Conservation (phyloP, 2,797 vertebrate species). For the Furcifer pardalis region DNA sequence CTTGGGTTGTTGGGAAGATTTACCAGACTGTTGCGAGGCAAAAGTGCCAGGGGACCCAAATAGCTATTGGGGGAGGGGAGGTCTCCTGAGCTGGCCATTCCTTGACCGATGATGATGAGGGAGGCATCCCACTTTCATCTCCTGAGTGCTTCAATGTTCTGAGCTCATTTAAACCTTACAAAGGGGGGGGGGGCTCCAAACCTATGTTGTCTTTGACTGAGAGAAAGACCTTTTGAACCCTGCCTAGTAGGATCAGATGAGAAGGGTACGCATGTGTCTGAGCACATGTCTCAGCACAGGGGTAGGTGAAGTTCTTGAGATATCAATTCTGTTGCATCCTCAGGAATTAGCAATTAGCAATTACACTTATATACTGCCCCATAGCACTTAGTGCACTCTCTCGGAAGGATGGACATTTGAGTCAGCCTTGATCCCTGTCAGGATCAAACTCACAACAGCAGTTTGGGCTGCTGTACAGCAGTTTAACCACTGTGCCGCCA, state of each 20-base stretch:
- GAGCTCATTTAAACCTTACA: neutral
- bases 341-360: neutral
- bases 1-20: conserved; percentile 34
- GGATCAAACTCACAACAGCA: too few species aligned
- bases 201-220: neutral
- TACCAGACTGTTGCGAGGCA: conserved; percentile 56
- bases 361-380: too few species aligned
- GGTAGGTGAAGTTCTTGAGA: neutral
- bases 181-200: neutral
- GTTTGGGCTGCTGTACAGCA: too few species aligned
- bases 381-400: too few species aligned
- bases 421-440: too few species aligned
- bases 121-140: conserved; percentile 4
- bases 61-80: conserved; percentile 5
- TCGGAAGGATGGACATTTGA: too few species aligned
- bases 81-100: neutral
- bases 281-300: neutral
- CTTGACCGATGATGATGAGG: conserved; percentile 26
- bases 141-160: conserved; percentile 15
- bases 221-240: neutral
- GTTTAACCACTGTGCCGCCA: too few species aligned
- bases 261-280: neutral
- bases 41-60: conserved; percentile 19
- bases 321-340: neutral
- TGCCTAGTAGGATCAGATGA: neutral